Base-by-base conservation (phyloP, 1,140 invertebrate genomes). In the Aphidius ervi region DNA sequence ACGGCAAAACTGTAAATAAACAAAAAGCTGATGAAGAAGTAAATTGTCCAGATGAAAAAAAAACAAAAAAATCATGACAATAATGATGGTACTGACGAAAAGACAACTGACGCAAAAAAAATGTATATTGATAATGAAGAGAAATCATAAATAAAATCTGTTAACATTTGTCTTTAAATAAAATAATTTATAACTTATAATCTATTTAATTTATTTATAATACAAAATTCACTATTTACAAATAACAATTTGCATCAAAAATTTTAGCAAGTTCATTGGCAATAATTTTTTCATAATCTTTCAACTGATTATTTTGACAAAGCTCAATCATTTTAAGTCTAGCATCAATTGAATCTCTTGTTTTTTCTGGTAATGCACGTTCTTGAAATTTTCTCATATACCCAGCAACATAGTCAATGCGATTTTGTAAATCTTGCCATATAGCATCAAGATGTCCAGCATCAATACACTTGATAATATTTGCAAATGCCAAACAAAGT, bases 351-450 rank as follows among this genome's bases (percentile, higher is more conserved):
- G 80, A 64, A 61, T 79, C 73, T 45, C 67, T 72, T 39, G 74
- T 65, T 70, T 80, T 79, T 68, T 81, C 80, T 16, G 80, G 79
- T 20, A 81, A 57, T 55, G 76, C 61, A 48, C 70, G 70, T 60
- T 79, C 72, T 73, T 80, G 77, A 62, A 78, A 79, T 10, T 74
- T 70, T 64, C 74, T 74, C 57, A 80, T 71, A 55, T 74, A 69
- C 47, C 65, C 63, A 16, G 69, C 63, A 61, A 77, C 67, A 62
- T 77, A 75, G 16, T 76, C 70, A 9, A 76, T 62, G 55, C 79
- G 74, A 56, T 78, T 70, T 5, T 70, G 68, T 59, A 79, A 71
- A 57, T 79, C 76, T 3, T 58, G 56, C 74, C 76, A 78, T 57
- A 81, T 66, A 56, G 64, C 61, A 41, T 70, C 69, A 16, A 81